Base-by-base conservation (phyloP, 2,797 vertebrate genomes). In the Avahi laniger region DNA sequence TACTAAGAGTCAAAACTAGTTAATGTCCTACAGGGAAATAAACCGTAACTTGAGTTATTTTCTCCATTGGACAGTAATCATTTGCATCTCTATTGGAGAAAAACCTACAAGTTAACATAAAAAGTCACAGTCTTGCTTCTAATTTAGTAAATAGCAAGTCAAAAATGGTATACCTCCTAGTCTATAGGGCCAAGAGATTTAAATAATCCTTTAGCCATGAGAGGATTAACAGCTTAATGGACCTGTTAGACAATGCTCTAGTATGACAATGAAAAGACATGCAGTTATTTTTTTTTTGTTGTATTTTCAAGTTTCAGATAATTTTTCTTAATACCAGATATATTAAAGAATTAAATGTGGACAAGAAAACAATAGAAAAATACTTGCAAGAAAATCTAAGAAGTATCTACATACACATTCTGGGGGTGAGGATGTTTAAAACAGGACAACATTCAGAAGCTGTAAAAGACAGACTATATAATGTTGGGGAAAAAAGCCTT, bases 291-390 rank as follows among this genome's bases (percentile, higher is more conserved):
- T 80, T 73, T 52, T 82, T 92, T 88, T 70, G 20, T 7, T n/a
- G 15, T 84, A 73, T 91, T 94, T 89, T n/a, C 63, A 95, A 85
- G 30, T 78, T 93, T 83, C 65, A 11, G 41, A 28, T 54, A n/a
- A 52, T 52, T 52, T 52, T 52, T 52, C 50, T 52, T 52, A 80
- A 75, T 57, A 57, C 5, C 15, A 41, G 30, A 63, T 33, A 80
- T n/a, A 30, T 43, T 38, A 72, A 93, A 72, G 20, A 24, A 81
- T 80, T 89, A 41, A 92, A 38, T 70, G 26, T 88, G 88, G 52
- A 41, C 43, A 81, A 84, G 33, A 93, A 91, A 54, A 48, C 13
- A 81, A 72, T 43, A 57, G 22, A 46, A 83, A 90, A 70, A 78
- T 24, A 50, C 4, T 26, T 67, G 54, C 2, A 41, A 82, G 38